Evolutionary conservation across 1,140 invertebrate genomes (phyloP).

Genomic region (Drosophila sechellia): DNA sequence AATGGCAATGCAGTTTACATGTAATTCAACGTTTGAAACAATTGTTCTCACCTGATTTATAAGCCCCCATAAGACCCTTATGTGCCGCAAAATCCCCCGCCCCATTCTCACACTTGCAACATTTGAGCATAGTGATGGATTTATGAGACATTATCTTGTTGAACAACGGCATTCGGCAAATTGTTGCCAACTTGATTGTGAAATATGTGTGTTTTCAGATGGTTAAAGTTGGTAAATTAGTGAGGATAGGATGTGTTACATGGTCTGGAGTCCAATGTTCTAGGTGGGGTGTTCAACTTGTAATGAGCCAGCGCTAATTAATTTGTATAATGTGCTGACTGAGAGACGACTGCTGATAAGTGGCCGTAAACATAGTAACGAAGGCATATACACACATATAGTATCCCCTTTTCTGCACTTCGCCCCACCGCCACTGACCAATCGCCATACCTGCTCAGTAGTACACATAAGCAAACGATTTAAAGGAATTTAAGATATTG

Average conservation of each 20-base stretch:
- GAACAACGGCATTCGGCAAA: constrained; percentile 57
- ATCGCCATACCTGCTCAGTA: not conserved
- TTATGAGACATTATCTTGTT: constrained; percentile 49
- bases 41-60: not conserved
- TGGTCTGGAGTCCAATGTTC: not conserved
- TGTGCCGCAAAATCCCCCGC: too few species aligned
- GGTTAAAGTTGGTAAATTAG: not conserved
- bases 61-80: not conserved
- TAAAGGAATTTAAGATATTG: too few species aligned
- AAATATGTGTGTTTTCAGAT: constrained; percentile 38
- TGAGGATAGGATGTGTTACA: not conserved
- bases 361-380: constrained; percentile 55
- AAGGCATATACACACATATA: constrained; percentile 31
- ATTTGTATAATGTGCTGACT: constrained; percentile 72
- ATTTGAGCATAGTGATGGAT: constrained; percentile 38
- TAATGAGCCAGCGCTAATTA: constrained; percentile 66
- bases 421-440: not conserved
- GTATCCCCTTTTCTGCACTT: not conserved
- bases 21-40: too few species aligned
- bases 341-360: constrained; percentile 48
- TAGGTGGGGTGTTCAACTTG: constrained; percentile 9
- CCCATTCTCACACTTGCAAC: not conserved
- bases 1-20: not conserved
- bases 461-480: not conserved
- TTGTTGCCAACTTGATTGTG: constrained; percentile 59